These are phyloP conservation scores for Prunella fulvescens DNA, from an alignment of 2,113 vertebrate genomes.

Conservation along the genomic window DNA sequence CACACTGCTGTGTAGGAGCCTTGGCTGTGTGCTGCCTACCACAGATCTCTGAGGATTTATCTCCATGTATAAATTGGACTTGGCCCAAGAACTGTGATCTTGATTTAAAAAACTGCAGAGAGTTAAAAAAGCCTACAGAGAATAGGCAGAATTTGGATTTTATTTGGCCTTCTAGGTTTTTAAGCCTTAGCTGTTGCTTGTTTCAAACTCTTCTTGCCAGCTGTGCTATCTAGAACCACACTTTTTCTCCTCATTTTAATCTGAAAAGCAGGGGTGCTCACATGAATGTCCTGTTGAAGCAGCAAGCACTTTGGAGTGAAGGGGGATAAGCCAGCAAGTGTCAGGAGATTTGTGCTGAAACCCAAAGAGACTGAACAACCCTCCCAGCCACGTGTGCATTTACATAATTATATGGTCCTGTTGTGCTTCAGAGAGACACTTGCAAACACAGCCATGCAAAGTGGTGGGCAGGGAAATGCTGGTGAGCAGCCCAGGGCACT, in stretches of 20 bases:
- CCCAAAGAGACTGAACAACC: neutral
- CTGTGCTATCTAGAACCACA: neutral
- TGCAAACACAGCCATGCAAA: neutral
- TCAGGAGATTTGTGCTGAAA: constrained; percentile 5
- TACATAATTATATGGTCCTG: constrained; percentile 3
- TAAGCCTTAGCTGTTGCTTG: neutral
- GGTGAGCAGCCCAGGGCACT: neutral
- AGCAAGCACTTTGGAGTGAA: neutral
- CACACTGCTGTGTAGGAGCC: neutral
- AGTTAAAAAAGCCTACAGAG: neutral
- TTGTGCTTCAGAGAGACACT: neutral
- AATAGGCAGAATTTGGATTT: neutral
- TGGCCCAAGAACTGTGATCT: neutral
- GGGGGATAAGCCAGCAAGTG: constrained; percentile 4
- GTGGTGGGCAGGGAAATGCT: neutral
- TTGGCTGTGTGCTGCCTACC: neutral
- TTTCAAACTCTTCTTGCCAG: neutral
- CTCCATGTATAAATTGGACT: neutral
- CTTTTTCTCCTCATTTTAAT: neutral
- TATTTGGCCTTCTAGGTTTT: neutral
- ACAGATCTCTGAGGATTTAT: neutral
- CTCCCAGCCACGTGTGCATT: neutral
- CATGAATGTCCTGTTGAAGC: neutral
- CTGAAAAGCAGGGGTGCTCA: neutral
- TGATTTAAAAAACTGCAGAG: neutral